Evolutionary conservation across 2,113 vertebrate genomes (phyloP), one percentile per base, ranked within the genome.

Genomic region (Trichomycterus rosablanca): DNA sequence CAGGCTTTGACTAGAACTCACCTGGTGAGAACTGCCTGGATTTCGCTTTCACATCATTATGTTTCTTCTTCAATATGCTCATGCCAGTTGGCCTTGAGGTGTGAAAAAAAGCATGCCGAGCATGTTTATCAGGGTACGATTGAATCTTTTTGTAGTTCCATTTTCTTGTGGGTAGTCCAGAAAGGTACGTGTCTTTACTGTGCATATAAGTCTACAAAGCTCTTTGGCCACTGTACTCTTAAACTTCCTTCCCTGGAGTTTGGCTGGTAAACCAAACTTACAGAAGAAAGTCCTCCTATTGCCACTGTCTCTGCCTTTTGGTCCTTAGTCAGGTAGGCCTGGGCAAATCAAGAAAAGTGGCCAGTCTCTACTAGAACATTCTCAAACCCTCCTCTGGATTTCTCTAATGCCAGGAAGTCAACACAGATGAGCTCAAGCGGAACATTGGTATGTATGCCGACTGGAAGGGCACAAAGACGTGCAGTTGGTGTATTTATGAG

Each of bases 231-330:
- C 15, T 19, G 60, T 7, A 22, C 61, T 70, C 37, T 67, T 58
- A 45, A 74, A 67, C 12, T 68, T 71, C 15, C 40, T 2, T 1
- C 68, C 63, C 39, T 68, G 59, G 0, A 75, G n/a, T 39, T 34
- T 68, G 2, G 32, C 40, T 40, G 69, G 64, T 6, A 72, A 75
- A 0, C 73, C 52, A 67, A 67, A 67, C n/a, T n/a, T n/a, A n/a
- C n/a, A n/a, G n/a, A n/a, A n/a, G n/a, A 71, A 45, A 43, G 46
- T 58, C 18, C 22, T 61, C 58, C 51, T 15, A 22, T 67, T 14
- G 62, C 45, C 19, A 70, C 72, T 14, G 57, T 70, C 2, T 5
- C 14, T 7, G 53, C 61, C 39, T 66, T 71, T 37, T 71, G 68
- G 55, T 71, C 50, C 30, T 64, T 69, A 4, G 67, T 61, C 14